phyloP scores from a whole-genome alignment of 2,888 invertebrate genomes.

The Gastrophysa polygoni region DNA sequence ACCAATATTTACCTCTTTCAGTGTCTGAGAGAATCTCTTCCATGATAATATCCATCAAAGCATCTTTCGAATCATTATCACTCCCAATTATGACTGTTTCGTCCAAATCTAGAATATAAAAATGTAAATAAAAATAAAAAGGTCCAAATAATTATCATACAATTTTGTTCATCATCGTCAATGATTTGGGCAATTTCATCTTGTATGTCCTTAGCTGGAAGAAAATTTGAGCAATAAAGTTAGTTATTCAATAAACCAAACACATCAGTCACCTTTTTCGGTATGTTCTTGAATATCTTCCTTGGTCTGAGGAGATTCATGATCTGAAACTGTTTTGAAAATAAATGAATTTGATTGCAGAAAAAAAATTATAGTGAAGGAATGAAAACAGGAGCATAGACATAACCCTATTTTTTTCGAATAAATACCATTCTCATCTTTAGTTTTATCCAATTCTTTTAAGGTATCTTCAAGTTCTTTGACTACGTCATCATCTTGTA shows the following conservation, averaged over 20 bases:
- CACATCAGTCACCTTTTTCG: background rate
- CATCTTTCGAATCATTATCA: constrained; percentile 16
- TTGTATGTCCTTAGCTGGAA: background rate
- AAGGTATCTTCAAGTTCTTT: constrained; percentile 1
- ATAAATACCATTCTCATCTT: background rate
- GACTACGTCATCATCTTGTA: constrained; percentile 2
- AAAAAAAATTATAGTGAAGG: too few relatives aligned
- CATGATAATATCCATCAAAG: constrained; percentile 29
- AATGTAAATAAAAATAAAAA: background rate
- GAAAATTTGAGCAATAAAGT: background rate
- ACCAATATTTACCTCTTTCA: constrained; percentile 25
- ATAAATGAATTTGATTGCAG: too few relatives aligned
- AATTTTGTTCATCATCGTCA: background rate
- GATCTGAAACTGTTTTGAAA: background rate
- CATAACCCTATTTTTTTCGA: too few relatives aligned
- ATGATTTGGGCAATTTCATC: background rate
- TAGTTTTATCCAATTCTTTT: background rate
- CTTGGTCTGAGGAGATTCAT: background rate
- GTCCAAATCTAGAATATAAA: constrained; percentile 5
- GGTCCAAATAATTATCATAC: background rate
- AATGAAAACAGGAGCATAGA: too few relatives aligned
- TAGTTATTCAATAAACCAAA: background rate
- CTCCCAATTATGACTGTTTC: constrained; percentile 6
- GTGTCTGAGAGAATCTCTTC: constrained; percentile 26
- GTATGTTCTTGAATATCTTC: background rate